These are phyloP conservation scores for Apotomis capreana DNA, from an alignment of 2,888 invertebrate genomes.

Conservation along the genomic window DNA sequence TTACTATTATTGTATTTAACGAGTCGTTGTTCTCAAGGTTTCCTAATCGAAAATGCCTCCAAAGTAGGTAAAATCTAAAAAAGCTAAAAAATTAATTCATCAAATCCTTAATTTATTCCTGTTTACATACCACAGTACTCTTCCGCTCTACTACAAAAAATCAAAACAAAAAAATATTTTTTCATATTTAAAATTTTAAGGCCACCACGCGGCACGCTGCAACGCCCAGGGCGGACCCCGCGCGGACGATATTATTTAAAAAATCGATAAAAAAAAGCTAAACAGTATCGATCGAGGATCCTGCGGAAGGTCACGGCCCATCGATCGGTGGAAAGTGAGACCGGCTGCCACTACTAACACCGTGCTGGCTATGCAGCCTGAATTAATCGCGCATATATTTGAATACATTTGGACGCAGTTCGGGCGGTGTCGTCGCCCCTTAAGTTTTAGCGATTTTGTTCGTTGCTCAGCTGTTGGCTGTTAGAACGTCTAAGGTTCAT, in stretches of 20 bases:
- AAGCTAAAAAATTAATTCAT: too few species aligned
- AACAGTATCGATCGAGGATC: constrained; percentile 74
- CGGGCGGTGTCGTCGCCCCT: constrained; percentile 80
- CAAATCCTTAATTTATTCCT: too few species aligned
- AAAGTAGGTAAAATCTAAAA: too few species aligned
- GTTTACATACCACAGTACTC: too few species aligned
- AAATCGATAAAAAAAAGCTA: constrained; percentile 8
- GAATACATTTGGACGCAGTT: constrained; percentile 79
- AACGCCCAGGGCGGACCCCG: not conserved
- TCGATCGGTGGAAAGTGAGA: constrained; percentile 83
- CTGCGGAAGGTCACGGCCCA: constrained; percentile 83
- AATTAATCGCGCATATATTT: constrained; percentile 85
- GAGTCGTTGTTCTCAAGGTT: too few species aligned
- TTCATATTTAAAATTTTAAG: not conserved
- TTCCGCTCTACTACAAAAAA: not conserved
- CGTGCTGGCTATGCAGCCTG: constrained; percentile 83
- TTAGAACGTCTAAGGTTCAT: not conserved
- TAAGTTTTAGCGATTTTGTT: constrained; percentile 81
- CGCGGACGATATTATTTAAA: not conserved
- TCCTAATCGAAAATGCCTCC: too few species aligned
- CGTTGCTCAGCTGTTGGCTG: constrained; percentile 43
- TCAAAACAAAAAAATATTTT: not conserved
- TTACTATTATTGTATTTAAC: too few species aligned
- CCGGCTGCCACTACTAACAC: constrained; percentile 82
- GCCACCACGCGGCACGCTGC: not conserved